Evolutionary conservation across 2,888 invertebrate genomes (phyloP), one percentile per base, ranked within the genome.

Genomic region (Cephalotes varians): DNA sequence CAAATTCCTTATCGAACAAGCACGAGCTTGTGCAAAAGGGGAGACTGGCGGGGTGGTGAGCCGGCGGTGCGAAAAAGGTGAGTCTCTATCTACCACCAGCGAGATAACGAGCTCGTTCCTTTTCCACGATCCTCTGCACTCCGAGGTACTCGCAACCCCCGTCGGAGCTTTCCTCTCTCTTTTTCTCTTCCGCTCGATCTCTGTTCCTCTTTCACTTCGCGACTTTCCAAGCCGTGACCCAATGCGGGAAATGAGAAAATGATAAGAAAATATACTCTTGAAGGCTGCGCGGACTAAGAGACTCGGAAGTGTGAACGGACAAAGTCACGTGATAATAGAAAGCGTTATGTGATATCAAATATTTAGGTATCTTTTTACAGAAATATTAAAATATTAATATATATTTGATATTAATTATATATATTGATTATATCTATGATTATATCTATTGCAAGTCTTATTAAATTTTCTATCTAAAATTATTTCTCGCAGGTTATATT

Each of bases 1-100:
- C 93, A 93, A 93, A 93, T 93, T 93, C 92, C 91, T 93, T 91
- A 92, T 93, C 93, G 91, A 88, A 90, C 91, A 88, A 92, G 89
- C 88, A 87, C 85, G 87, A 90, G 89, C 82, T 85, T 58, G 74
- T 47, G 83, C 84, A 69, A 85, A 73, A 81, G 85, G 87, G 85
- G 81, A 74, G 80, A 76, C 64, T 71, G 81, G 56, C 85, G 86
- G 81, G 51, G 62, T 10, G 74, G 40, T 37, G 85, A 80, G 74
- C 79, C 62, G 87, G 79, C 67, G 84, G 87, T 67, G 86, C 85
- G 88, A 88, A 80, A 90, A 89, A 89, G 90, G 87, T 89, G 87
- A 87, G 88, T 90, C 85, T 86, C 87, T 85, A 86, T 89, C 88
- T 83, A 82, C 84, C 80, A 84, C 77, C 85, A 81, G 85, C 83